phyloP scores from a whole-genome alignment of 2,797 vertebrate genomes.

The Cossypha polioptera region DNA sequence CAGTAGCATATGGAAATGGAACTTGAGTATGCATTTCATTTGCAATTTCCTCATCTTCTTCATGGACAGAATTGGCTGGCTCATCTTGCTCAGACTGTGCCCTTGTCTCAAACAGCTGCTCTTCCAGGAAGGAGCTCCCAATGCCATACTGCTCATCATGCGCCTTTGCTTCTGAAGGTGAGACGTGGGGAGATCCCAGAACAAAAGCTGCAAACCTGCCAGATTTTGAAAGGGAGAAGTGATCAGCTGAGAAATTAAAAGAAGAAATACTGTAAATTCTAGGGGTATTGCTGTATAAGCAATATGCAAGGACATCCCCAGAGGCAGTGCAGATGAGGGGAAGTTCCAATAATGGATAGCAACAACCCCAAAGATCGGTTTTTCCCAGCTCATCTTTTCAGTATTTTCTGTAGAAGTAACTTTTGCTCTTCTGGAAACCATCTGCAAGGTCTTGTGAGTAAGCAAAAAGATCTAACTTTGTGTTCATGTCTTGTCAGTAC shows the following conservation, averaged over 20 bases:
- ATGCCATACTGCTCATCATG: conserved; percentile 76
- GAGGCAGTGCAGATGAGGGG: background rate
- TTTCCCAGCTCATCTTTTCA: background rate
- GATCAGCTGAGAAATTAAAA: background rate
- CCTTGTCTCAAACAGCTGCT: conserved; percentile 69
- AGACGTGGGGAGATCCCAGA: conserved; percentile 75
- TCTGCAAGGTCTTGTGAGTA: background rate
- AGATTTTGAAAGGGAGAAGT: background rate
- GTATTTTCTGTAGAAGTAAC: background rate
- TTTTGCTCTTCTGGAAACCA: background rate
- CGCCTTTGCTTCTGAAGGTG: conserved; percentile 65
- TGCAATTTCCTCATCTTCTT: conserved; percentile 30
- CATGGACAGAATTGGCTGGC: background rate
- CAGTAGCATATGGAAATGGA: background rate
- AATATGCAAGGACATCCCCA: background rate
- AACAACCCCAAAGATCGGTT: background rate
- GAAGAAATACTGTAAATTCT: background rate
- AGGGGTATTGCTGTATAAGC: background rate
- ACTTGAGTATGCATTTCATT: background rate
- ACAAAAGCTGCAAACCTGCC: conserved; percentile 84
- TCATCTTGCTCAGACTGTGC: background rate
- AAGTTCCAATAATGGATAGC: background rate
- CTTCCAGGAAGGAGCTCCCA: conserved; percentile 75
- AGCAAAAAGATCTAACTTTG: background rate
- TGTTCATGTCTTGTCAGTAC: background rate